Base-by-base conservation (phyloP, 2,888 invertebrate genomes). In the Drosophila leonis region DNA sequence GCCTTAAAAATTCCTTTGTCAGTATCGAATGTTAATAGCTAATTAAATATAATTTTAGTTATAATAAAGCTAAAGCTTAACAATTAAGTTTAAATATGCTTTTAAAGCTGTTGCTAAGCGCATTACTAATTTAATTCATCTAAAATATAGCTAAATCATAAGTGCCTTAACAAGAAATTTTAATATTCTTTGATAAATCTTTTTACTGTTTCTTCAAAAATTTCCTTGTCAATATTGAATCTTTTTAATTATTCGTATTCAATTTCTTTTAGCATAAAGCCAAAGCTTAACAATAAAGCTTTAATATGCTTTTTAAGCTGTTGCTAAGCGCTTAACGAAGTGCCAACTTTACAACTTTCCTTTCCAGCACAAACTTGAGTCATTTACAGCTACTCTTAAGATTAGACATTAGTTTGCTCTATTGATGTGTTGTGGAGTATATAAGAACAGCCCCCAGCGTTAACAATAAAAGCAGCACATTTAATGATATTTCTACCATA, bases 381-480 rank as follows among this genome's bases (percentile, higher is more conserved):
- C 31, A 37, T 18, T 55, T 24, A 13, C n/a, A 54, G 41, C 39
- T 33, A 31, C 5, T 13, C 12, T 20, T 6, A 13, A 6, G 60
- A 24, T 64, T 31, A 41, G 27, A 44, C 20, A 31, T 7, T 31
- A n/a, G 48, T 37, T 54, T 27, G 37, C 27, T 37, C 37, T n/a
- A 12, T 27, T 54, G n/a, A n/a, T 41, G 24, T 46, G 35, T 42
- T 42, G 10, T 31, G 39, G 48, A 20, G 7, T n/a, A 24, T 54
- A 27, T 20, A 29, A 42, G 59, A 75, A 48, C 29, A 39, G 60
- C 63, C 48, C 39, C 27, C 6, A 37, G 48, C 72, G 9, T 48
- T 54, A 29, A 15, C 42, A 62, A 68, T 75, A 76, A 72, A 68
- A 59, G 54, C 63, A 39, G 1, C 72, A 56, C 39, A 61, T 65